A percentile compares a stretch with the other conserved stretches of the same genome.
Conservation (phyloP, 2,113 vertebrate genomes). For the Anas platyrhynchos region DNA sequence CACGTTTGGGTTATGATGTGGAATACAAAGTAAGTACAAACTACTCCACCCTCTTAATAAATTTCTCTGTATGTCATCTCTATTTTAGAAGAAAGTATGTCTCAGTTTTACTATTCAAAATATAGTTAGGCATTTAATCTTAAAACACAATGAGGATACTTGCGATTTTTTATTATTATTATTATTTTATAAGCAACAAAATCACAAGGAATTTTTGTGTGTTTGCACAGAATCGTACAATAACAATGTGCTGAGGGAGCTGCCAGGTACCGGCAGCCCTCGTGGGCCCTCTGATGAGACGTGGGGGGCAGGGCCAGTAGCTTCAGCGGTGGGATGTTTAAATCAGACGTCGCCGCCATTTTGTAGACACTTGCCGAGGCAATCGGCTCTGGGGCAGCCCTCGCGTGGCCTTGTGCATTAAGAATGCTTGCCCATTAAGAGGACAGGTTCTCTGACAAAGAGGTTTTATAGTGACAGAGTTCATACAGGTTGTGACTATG, state of each 20-base stretch:
- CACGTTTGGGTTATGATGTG: background rate
- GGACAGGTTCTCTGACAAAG: background rate
- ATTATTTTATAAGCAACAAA: background rate
- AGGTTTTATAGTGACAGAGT: background rate
- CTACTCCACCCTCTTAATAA: background rate
- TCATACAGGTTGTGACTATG: background rate
- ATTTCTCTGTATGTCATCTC: background rate
- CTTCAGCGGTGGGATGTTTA: too few relatives aligned
- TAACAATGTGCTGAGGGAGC: too few relatives aligned
- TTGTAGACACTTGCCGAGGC: too few relatives aligned
- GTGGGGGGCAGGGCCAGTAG: too few relatives aligned
- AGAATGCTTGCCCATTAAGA: background rate
- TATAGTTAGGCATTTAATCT: conserved; percentile 27
- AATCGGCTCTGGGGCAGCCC: too few relatives aligned
- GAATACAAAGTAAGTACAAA: background rate
- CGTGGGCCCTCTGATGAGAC: too few relatives aligned
- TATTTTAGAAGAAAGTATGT: conserved; percentile 21
- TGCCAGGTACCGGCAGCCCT: too few relatives aligned
- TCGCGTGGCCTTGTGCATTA: background rate
- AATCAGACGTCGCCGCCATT: too few relatives aligned
- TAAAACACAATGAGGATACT: conserved; percentile 20
- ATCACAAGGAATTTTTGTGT: conserved; percentile 11
- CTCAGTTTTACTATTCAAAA: conserved; percentile 33
- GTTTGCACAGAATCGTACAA: background rate
- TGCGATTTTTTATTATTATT: background rate